phyloP scores from a whole-genome alignment of 2,888 invertebrate species.

The Anticlea derivata region DNA sequence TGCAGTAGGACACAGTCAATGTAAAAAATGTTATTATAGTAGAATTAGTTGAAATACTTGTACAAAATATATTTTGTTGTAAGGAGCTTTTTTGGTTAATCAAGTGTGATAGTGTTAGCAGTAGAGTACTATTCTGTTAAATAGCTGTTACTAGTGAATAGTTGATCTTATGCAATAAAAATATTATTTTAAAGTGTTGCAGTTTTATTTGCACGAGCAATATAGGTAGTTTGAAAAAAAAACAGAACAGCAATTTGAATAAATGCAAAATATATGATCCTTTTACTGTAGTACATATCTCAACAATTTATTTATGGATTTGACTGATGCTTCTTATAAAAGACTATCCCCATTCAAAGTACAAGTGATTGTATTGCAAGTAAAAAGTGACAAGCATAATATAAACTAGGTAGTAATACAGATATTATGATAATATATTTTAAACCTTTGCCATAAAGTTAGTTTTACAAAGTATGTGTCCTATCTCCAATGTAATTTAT shows the following conservation, averaged over 20 bases:
- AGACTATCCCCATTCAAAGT: neutral
- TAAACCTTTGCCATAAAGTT: too few species aligned
- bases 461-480: too few species aligned
- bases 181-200: constrained; percentile 36
- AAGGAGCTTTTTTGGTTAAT: constrained; percentile 71
- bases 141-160: constrained; percentile 55
- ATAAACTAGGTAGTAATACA: too few species aligned
- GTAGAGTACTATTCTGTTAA: constrained; percentile 58
- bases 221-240: constrained; percentile 25
- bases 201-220: constrained; percentile 19
- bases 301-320: too few species aligned
- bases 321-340: too few species aligned
- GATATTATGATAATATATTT: too few species aligned
- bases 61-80: constrained; percentile 76
- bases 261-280: too few species aligned
- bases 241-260: too few species aligned
- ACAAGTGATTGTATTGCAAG: too few species aligned
- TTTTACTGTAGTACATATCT: too few species aligned
- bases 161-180: constrained; percentile 64
- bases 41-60: constrained; percentile 68
- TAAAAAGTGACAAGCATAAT: too few species aligned
- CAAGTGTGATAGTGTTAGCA: constrained; percentile 56
- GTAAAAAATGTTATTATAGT: constrained; percentile 69
- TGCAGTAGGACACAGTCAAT: constrained; percentile 63
- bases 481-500: too few species aligned